Percentiles rank a stretch among this genome's conserved stretches.
phyloP scores from a whole-genome alignment of 2,113 vertebrate genomes.

The Carassius carassius region DNA sequence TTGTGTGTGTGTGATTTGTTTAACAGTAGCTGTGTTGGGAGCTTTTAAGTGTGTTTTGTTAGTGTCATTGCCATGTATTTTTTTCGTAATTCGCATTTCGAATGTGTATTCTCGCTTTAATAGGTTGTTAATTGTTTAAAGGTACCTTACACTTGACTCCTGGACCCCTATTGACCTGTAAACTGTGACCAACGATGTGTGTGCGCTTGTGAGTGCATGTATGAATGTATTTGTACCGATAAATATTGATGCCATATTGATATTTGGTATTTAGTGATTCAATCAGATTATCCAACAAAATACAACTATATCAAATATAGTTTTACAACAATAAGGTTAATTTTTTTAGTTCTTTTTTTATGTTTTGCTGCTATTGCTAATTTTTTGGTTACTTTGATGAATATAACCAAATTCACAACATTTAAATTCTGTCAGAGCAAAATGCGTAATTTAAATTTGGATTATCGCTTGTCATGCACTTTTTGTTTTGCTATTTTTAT shows the following conservation, averaged over 20 bases:
- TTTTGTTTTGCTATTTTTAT: slow-evolving; percentile 70
- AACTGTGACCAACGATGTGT: slow-evolving; percentile 61
- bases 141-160: slow-evolving; percentile 63
- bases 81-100: slow-evolving; percentile 1
- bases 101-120: slow-evolving; percentile 31
- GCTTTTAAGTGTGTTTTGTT: slow-evolving; percentile 28
- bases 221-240: slow-evolving; percentile 71
- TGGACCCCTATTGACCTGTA: slow-evolving; percentile 61
- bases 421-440: neutral
- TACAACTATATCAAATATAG: slow-evolving; percentile 57
- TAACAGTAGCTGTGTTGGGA: slow-evolving; percentile 21
- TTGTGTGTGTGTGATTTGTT: slow-evolving; percentile 28
- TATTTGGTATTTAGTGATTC: slow-evolving; percentile 67
- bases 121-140: slow-evolving; percentile 55
- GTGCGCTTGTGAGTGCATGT: slow-evolving; percentile 50
- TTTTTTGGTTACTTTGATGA: slow-evolving; percentile 58
- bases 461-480: slow-evolving; percentile 73
- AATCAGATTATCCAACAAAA: slow-evolving; percentile 48
- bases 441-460: slow-evolving; percentile 53
- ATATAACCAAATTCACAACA: slow-evolving; percentile 11
- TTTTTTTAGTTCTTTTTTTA: slow-evolving; percentile 46
- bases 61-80: slow-evolving; percentile 12
- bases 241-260: slow-evolving; percentile 78
- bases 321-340: slow-evolving; percentile 70
- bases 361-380: slow-evolving; percentile 75